Evolutionary conservation across 2,113 vertebrate genomes (phyloP).

Genomic region (Trematomus loennbergii): DNA sequence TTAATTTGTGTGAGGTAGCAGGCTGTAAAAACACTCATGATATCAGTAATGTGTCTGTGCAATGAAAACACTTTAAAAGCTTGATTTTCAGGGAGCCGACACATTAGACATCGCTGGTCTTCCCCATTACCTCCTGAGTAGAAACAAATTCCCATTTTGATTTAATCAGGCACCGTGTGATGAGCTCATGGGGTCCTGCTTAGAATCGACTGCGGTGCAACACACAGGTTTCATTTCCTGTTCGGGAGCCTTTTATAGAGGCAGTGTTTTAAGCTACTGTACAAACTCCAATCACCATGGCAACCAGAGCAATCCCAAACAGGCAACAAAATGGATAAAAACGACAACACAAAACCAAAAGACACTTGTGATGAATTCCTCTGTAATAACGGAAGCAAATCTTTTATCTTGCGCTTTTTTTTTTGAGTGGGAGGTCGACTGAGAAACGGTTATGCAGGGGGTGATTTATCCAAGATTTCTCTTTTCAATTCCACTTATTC

Average conservation of each 20-base stretch:
- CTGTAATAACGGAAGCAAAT: conserved; percentile 40
- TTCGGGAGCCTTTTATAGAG: conserved; percentile 44
- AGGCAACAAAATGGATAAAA: conserved; percentile 55
- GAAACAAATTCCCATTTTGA: conserved; percentile 66
- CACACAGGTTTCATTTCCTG: conserved; percentile 71
- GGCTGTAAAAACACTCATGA: conserved; percentile 1
- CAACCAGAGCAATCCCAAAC: conserved; percentile 63
- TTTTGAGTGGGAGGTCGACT: conserved; percentile 26
- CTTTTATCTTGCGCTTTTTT: conserved; percentile 10
- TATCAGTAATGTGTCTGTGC: conserved; percentile 30
- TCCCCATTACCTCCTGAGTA: conserved; percentile 30
- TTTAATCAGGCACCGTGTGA: conserved; percentile 68
- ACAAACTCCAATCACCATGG: conserved; percentile 70
- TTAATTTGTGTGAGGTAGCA: neutral
- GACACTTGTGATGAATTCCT: conserved; percentile 24
- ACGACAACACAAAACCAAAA: conserved; percentile 41
- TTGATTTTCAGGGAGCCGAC: conserved; percentile 28
- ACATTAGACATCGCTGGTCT: conserved; percentile 18
- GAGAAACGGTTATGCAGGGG: conserved; percentile 2
- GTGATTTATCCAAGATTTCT: conserved; percentile 18
- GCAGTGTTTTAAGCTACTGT: conserved; percentile 68
- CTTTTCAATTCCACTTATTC: conserved; percentile 12
- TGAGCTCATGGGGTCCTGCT: conserved; percentile 59
- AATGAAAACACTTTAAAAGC: conserved; percentile 22
- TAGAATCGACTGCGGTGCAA: conserved; percentile 47